These are phyloP conservation scores for Callipepla californica DNA, from an alignment of 2,113 vertebrate genomes.

Conservation along the genomic window DNA sequence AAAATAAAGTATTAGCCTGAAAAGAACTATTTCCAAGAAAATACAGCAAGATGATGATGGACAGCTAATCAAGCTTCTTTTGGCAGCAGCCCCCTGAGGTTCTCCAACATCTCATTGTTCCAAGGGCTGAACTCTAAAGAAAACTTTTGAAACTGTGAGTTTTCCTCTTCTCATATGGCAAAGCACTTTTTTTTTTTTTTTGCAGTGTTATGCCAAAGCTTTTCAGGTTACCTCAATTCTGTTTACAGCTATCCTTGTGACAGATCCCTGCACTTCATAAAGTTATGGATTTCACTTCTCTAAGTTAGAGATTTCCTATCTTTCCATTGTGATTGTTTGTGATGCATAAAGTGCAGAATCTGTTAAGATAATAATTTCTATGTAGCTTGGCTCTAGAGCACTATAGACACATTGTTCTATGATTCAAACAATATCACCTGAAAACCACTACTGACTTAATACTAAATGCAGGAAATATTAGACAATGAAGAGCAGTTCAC, in stretches of 20 bases:
- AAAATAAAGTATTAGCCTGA: constrained; percentile 12
- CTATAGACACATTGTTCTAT: neutral
- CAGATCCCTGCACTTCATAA: neutral
- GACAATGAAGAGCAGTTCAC: neutral
- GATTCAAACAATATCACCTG: neutral
- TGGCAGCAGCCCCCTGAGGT: constrained; percentile 6
- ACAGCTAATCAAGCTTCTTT: neutral
- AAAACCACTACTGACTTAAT: neutral
- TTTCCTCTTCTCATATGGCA: neutral
- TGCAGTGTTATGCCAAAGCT: neutral
- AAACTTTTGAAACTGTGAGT: neutral
- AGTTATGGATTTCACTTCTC: neutral
- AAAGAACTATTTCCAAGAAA: constrained; percentile 2
- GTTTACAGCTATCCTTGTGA: neutral
- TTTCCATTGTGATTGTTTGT: neutral
- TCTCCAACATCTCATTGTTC: neutral
- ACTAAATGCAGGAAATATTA: neutral
- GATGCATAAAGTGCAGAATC: neutral
- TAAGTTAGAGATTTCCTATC: neutral
- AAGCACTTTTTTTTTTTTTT: neutral
- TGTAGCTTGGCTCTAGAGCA: neutral
- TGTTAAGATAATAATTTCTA: neutral
- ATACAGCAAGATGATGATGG: neutral
- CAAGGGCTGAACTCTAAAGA: neutral
- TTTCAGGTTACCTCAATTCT: neutral